Base-by-base conservation (phyloP, 2,113 vertebrate species). In the Entomyzon cyanotis region DNA sequence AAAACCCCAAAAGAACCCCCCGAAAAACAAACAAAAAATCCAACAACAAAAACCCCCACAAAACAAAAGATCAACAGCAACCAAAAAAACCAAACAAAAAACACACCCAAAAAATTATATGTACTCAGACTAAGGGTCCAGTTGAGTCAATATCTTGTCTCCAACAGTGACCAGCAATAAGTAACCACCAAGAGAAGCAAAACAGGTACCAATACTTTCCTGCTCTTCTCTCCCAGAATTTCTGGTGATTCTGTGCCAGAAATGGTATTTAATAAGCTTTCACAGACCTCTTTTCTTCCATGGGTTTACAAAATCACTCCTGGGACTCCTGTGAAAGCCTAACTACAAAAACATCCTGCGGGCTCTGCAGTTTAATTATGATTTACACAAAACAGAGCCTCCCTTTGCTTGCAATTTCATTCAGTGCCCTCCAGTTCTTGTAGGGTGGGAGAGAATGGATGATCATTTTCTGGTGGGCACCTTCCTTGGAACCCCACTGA, bases 281-380 rank as follows among this genome's bases (percentile, higher is more conserved):
- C 42, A 63, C 15, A 79, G 62, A 24, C 24, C 12, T 76, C 35
- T 74, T 82, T 67, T 20, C 19, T 88, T 85, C 42, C 24, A 12
- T 0, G 1, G 52, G 46, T 83, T 75, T 76, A 68, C 33, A 12
- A 77, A 82, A 74, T 58, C 0, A 0, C 42, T 92, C 62, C 42
- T 53, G 78, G 31, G 62, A 67, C 39, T 63, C 58, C 22, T 12
- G 31, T 33, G 56, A 65, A 67, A 83, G 70, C 47, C 53, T 24
- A 79, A 37, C 15, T 79, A 50, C 18, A 17, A 46, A 74, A 86
- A 63, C 1, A 18, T 18, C 27, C 33, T 0, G 0, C 0, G 3
- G 80, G 35, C 30, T 83, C 52, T 86, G 71, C 1, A 8, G 27
- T 73, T 88, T 53, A 71, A 41, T 58, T 80, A 33, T 6, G 6